Conservation (phyloP, 2,113 vertebrate genomes). For the Erythrocercus mccallii region DNA sequence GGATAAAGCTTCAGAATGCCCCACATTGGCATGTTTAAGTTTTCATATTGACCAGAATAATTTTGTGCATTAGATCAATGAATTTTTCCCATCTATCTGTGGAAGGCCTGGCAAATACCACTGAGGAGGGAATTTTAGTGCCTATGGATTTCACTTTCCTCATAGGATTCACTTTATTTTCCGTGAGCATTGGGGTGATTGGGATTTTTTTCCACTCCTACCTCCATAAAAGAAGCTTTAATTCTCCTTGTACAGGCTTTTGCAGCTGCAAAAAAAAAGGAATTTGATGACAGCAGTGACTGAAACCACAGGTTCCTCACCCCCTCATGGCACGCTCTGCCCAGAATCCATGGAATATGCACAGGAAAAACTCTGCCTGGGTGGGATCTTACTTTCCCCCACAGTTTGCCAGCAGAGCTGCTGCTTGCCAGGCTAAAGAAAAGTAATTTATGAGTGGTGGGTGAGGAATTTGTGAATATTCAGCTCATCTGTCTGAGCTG, state of each 20-base stretch:
- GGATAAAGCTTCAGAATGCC: background rate
- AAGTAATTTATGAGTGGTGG: background rate
- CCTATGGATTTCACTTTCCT: background rate
- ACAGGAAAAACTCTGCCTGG: background rate
- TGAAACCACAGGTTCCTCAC: background rate
- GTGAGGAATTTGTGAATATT: background rate
- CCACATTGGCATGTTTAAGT: background rate
- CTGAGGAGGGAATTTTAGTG: background rate
- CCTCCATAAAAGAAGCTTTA: background rate
- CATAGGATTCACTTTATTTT: background rate
- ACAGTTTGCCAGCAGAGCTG: background rate
- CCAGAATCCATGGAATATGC: background rate
- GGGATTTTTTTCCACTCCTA: background rate
- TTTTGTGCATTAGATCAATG: background rate
- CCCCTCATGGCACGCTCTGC: background rate
- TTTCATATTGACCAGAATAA: background rate
- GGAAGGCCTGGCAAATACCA: background rate
- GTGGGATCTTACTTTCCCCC: background rate
- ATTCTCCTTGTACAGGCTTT: background rate
- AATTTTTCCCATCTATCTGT: background rate
- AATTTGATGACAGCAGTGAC: background rate
- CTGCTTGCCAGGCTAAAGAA: background rate
- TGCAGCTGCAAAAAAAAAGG: background rate
- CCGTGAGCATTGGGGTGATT: background rate
- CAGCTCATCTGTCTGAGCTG: background rate